These are phyloP conservation scores for Drosophila mercatorum DNA, from an alignment of 2,888 invertebrate species.

Conservation along the genomic window DNA sequence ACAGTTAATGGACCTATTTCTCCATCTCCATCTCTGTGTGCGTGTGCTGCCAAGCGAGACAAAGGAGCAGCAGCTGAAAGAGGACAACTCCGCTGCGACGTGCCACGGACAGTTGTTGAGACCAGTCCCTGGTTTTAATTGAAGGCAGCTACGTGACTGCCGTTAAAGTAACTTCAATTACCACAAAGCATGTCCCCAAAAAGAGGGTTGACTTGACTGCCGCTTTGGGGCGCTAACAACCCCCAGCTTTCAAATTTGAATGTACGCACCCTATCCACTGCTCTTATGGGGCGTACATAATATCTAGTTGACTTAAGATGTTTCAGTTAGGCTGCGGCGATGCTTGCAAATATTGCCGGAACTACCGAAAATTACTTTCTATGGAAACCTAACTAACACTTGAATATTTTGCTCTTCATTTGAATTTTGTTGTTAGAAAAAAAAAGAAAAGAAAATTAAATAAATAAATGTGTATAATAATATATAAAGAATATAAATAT, in stretches of 20 bases:
- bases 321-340: background rate
- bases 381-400: background rate
- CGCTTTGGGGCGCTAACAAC: constrained; percentile 23
- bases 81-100: constrained; percentile 38
- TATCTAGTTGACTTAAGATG: background rate
- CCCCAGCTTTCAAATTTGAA: constrained; percentile 58
- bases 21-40: background rate
- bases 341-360: background rate
- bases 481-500: too few relatives aligned
- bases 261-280: constrained; percentile 57
- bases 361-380: background rate
- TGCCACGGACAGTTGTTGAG: constrained; percentile 58
- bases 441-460: too few relatives aligned
- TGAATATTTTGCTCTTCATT: too few relatives aligned
- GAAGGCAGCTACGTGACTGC: constrained; percentile 75
- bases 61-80: constrained; percentile 28
- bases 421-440: too few relatives aligned
- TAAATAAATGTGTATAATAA: too few relatives aligned
- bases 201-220: constrained; percentile 11
- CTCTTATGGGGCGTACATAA: constrained; percentile 15
- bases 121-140: constrained; percentile 65
- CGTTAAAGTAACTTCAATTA: constrained; percentile 74
- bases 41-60: constrained; percentile 45
- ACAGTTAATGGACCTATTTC: constrained; percentile 39
- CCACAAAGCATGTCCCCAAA: constrained; percentile 66